A percentile compares a stretch with the other conserved stretches of the same genome.
Evolutionary conservation across 2,888 invertebrate genomes (phyloP).

Genomic region (Oxytorus armatus): DNA sequence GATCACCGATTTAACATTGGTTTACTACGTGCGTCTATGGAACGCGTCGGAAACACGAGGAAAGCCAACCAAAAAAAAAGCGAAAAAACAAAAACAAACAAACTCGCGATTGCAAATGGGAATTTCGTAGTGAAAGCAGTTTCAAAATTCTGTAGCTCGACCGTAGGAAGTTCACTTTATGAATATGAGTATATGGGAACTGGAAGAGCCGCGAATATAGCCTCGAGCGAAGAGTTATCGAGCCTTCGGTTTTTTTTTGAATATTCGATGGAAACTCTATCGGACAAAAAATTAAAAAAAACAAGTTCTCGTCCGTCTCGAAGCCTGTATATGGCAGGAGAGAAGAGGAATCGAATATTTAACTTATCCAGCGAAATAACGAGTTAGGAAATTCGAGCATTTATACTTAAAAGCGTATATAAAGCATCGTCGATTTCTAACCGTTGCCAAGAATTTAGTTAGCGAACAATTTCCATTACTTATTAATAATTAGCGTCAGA

Average conservation of each 20-base stretch:
- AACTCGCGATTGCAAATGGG: conserved; percentile 32
- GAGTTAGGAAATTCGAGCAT: background rate
- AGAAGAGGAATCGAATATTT: background rate
- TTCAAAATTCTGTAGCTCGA: conserved; percentile 9
- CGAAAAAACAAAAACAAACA: conserved; percentile 3
- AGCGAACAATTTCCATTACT: no score
- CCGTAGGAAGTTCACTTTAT: conserved; percentile 18
- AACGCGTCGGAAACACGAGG: conserved; percentile 1
- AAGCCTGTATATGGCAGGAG: background rate
- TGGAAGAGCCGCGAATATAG: background rate
- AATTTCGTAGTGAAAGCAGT: conserved; percentile 22
- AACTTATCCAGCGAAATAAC: conserved; percentile 29
- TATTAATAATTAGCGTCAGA: no score
- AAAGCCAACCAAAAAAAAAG: conserved; percentile 3
- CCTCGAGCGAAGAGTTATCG: conserved; percentile 33
- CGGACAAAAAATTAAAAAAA: conserved; percentile 6
- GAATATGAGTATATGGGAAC: background rate
- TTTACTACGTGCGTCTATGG: background rate
- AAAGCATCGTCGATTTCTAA: background rate
- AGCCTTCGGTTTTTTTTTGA: conserved; percentile 22
- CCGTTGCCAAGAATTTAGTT: background rate
- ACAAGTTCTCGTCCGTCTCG: conserved; percentile 1
- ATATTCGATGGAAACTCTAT: conserved; percentile 31
- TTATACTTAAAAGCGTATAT: background rate
- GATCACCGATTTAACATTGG: background rate